Base-by-base conservation (phyloP, 1,140 invertebrate genomes). In the Ruditapes philippinarum region DNA sequence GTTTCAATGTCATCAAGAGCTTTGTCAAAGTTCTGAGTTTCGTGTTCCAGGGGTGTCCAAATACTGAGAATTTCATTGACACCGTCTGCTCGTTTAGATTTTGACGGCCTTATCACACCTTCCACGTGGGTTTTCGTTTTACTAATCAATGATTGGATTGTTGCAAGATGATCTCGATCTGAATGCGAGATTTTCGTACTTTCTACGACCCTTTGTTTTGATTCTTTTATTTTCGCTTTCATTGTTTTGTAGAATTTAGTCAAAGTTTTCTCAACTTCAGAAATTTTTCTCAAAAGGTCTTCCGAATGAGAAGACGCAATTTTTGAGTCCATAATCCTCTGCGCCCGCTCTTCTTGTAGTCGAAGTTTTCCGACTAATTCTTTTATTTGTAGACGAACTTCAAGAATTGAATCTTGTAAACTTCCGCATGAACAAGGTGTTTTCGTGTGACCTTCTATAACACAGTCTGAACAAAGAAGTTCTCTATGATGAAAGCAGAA, bases 401-500 rank as follows among this genome's bases (percentile, higher is more conserved):
- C 87, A 7, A 82, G n/a, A 22, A 89, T 82, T 33, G 87, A 89
- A 68, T 89, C 87, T 62, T 89, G 79, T 25, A 89, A 25, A 60
- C 79, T 89, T 74, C 87, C 87, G 40, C 87, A 89, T 0, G 87
- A 89, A 33, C 87, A 89, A 36, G 87, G 87, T 1, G 65, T 19
- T 45, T 57, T 82, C 4, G 87, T 89, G 33, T 89, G 87, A 22
- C 40, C 28, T 49, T 89, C 87, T 31, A 89, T 89, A 3, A 89
- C 87, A 60, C 87, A 89, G 45, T 89, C 87, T 31, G 87, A 82
- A 51, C 87, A 89, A 12, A 89, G 68, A 9, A 89, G 31, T 57
- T 89, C 87, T 28, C 87, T 65, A 42, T 89, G 87, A 36, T 89
- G 78, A 57, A 89, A 89, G n/a, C 87, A 89, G 42, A 82, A 89